Conservation (phyloP, 2,888 invertebrate species). For the Papilio elwesi region DNA sequence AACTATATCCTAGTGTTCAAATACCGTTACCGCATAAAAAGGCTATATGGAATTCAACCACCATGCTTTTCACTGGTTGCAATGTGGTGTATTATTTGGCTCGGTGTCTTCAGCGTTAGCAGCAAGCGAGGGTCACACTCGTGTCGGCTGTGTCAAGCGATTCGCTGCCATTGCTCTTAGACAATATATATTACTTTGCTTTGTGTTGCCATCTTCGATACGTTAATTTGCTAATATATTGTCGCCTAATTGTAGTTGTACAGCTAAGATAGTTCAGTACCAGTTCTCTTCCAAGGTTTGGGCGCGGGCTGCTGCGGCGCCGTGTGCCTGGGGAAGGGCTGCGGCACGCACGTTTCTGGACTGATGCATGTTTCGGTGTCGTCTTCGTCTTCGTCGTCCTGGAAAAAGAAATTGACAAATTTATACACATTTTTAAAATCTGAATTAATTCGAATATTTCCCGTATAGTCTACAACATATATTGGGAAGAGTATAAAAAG, state of each 20-base stretch:
- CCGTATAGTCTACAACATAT: no score
- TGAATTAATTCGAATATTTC: background rate
- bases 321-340: slow-evolving; percentile 76
- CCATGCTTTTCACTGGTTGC: slow-evolving; percentile 4
- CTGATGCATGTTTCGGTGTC: slow-evolving; percentile 75
- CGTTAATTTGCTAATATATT: background rate
- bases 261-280: slow-evolving; percentile 54
- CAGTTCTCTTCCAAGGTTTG: slow-evolving; percentile 82
- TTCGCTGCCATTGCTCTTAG: slow-evolving; percentile 21
- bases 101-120: slow-evolving; percentile 34
- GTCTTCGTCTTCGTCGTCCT: slow-evolving; percentile 82
- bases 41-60: no score
- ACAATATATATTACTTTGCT: slow-evolving; percentile 30
- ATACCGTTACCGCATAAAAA: no score
- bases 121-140: slow-evolving; percentile 34
- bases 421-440: background rate
- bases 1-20: background rate
- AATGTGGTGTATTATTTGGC: slow-evolving; percentile 1
- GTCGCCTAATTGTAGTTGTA: slow-evolving; percentile 21
- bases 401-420: slow-evolving; percentile 41
- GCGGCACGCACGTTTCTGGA: slow-evolving; percentile 73
- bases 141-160: slow-evolving; percentile 36
- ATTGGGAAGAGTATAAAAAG: background rate
- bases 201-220: background rate
- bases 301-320: slow-evolving; percentile 70